Conservation (phyloP, 2,113 vertebrate genomes). For the Formicarius rufipectus region DNA sequence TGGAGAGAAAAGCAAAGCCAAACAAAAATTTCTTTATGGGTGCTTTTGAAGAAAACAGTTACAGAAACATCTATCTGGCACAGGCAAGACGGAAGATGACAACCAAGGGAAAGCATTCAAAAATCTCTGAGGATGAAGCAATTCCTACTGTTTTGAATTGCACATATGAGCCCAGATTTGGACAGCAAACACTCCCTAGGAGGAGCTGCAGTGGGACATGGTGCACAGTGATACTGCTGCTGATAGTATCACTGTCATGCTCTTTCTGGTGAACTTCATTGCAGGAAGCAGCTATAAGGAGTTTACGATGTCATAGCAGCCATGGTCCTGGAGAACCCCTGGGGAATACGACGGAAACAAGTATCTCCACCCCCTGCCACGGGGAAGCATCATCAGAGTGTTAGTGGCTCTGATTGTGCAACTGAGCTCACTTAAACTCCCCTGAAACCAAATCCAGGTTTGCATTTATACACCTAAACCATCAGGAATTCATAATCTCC, state of each 20-base stretch:
- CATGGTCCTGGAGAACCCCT: background rate
- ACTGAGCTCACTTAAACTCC: background rate
- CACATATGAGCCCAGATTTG: background rate
- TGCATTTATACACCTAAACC: background rate
- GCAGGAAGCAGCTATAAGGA: background rate
- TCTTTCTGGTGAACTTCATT: background rate
- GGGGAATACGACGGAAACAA: background rate
- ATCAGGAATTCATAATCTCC: background rate
- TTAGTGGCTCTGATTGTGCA: background rate
- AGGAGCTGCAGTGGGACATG: background rate
- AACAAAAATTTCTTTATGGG: slow-evolving; percentile 24
- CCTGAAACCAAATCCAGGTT: background rate
- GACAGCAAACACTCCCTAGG: background rate
- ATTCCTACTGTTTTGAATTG: slow-evolving; percentile 61
- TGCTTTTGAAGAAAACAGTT: slow-evolving; percentile 46
- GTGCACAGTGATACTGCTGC: fast-evolving
- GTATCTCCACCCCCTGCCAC: background rate
- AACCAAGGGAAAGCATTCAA: slow-evolving; percentile 42
- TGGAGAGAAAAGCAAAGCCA: slow-evolving; percentile 1
- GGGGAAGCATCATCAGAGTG: fast-evolving
- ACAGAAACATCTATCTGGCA: slow-evolving; percentile 9
- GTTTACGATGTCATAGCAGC: background rate
- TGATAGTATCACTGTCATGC: background rate
- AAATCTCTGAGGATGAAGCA: slow-evolving; percentile 47
- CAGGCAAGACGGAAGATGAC: slow-evolving; percentile 3